These are phyloP conservation scores for Diplodus puntazzo DNA, from an alignment of 2,797 vertebrate species.

Conservation along the genomic window DNA sequence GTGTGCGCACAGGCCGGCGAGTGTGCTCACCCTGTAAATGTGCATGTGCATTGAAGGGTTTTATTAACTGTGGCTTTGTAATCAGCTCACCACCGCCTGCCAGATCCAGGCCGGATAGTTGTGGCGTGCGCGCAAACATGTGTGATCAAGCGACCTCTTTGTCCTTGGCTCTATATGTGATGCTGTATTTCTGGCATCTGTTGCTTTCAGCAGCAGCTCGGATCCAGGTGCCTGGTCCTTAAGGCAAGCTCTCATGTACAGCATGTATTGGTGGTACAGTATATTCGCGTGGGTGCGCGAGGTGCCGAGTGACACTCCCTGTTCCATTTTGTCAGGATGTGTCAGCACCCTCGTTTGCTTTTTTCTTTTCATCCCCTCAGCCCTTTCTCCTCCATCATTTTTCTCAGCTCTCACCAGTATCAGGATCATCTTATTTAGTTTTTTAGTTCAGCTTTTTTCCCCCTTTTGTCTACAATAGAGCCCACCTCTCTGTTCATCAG, in stretches of 20 bases:
- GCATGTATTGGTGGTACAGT: conserved; percentile 11
- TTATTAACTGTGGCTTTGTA: conserved; percentile 50
- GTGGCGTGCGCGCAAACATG: not conserved
- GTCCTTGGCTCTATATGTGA: conserved; percentile 65
- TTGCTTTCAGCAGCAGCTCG: conserved; percentile 73
- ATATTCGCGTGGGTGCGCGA: conserved; percentile 38
- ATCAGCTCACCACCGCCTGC: conserved; percentile 35
- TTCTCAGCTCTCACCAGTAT: conserved; percentile 26
- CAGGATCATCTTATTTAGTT: conserved; percentile 7
- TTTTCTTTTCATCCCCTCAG: conserved; percentile 46
- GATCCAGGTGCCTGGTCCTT: conserved; percentile 62
- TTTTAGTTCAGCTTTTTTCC: conserved; percentile 13
- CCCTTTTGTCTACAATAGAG: not conserved
- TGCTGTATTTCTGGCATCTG: conserved; percentile 70
- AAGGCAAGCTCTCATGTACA: conserved; percentile 48
- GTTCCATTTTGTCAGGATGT: conserved; percentile 75
- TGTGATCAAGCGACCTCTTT: conserved; percentile 41
- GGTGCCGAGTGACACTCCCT: conserved; percentile 74
- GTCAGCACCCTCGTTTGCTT: conserved; percentile 65
- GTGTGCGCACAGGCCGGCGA: not conserved
- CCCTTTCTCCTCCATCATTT: conserved; percentile 17
- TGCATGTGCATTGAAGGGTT: conserved; percentile 38
- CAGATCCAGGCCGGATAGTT: conserved; percentile 27
- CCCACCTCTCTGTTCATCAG: conserved; percentile 7
- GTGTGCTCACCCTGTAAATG: conserved; percentile 55